phyloP scores from a whole-genome alignment of 2,797 vertebrate species.

The Nasua narica region DNA sequence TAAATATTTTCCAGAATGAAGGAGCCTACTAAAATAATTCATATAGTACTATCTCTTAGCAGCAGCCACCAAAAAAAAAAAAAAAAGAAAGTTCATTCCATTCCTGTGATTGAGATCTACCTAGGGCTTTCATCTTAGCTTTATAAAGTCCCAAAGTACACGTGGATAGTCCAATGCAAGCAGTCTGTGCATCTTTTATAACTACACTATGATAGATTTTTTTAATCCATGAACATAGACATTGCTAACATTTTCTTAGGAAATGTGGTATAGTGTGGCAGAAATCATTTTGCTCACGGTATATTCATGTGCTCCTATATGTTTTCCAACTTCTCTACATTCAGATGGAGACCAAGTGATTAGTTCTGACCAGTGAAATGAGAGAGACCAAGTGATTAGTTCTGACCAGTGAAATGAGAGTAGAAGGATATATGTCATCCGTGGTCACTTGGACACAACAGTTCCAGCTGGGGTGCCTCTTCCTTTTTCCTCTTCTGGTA shows the following conservation, averaged over 20 bases:
- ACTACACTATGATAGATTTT: background rate
- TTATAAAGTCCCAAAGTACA: background rate
- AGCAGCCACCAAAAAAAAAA: background rate
- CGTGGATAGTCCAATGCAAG: background rate
- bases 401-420: background rate
- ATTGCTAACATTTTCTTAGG: background rate
- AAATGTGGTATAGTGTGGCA: background rate
- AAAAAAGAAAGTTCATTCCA: background rate
- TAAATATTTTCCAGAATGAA: constrained; percentile 34
- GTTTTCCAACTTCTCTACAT: background rate
- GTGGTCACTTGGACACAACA: background rate
- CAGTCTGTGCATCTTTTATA: background rate
- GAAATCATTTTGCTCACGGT: background rate
- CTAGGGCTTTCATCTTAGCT: background rate
- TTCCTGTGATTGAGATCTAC: background rate
- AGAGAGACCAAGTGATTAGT: no score
- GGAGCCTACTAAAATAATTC: constrained; percentile 14
- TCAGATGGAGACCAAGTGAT: background rate
- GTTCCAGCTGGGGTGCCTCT: background rate
- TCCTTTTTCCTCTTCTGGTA: background rate
- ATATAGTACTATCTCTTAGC: constrained; percentile 22
- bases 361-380: background rate
- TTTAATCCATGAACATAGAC: background rate
- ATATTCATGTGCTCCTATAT: background rate
- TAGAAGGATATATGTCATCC: background rate